Conservation (phyloP, 2,797 vertebrate genomes). For the Lophius americanus region DNA sequence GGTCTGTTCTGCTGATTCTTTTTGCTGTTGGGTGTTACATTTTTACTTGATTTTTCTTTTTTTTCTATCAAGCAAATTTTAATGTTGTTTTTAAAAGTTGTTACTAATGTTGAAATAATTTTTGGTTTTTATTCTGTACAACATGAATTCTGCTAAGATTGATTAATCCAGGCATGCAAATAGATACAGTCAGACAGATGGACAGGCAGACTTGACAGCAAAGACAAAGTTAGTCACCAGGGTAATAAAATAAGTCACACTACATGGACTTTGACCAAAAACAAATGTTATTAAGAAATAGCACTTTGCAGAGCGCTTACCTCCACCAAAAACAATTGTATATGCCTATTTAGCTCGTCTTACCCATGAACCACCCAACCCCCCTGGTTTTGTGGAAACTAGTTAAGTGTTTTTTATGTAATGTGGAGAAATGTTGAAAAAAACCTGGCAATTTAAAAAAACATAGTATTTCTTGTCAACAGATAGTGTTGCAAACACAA, state of each 20-base stretch:
- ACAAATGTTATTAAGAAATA: conserved; percentile 1
- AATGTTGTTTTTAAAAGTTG: conserved; percentile 47
- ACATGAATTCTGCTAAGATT: conserved; percentile 25
- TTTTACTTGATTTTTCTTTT: conserved; percentile 57
- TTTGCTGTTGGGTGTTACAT: conserved; percentile 58
- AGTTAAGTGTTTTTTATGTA: no score
- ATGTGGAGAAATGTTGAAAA: no score
- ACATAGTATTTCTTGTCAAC: no score
- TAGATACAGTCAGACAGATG: not conserved
- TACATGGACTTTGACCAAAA: conserved; percentile 37
- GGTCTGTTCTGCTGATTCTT: conserved; percentile 30
- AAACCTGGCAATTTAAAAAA: no score
- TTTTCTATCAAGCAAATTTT: conserved; percentile 45
- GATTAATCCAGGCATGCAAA: conserved; percentile 24
- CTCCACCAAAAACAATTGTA: no score
- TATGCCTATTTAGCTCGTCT: no score
- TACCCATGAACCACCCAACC: no score
- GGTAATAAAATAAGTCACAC: conserved; percentile 21
- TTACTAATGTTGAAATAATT: conserved; percentile 64
- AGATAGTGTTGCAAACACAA: no score
- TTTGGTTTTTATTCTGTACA: conserved; percentile 40
- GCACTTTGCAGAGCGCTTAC: not conserved
- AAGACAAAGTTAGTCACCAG: conserved; percentile 17
- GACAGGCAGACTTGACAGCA: not conserved
- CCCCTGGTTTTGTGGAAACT: no score